These are phyloP conservation scores for Linnaemya tessellans DNA, from an alignment of 2,888 invertebrate species.

Conservation along the genomic window DNA sequence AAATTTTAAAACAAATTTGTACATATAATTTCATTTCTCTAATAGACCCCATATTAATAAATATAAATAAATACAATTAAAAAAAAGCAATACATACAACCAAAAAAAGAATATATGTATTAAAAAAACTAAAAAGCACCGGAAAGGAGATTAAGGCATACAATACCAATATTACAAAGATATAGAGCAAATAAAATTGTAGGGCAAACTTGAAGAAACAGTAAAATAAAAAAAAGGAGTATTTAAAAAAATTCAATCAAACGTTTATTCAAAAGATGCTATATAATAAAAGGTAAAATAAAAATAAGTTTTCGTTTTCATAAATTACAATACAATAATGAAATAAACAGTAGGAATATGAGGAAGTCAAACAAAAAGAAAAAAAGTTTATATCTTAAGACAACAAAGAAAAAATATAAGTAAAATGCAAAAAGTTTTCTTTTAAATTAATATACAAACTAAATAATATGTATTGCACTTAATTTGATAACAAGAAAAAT, in stretches of 20 bases:
- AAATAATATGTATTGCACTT: slow-evolving; percentile 49
- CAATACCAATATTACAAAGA: slow-evolving; percentile 26
- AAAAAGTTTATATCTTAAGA: slow-evolving; percentile 27
- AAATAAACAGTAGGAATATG: slow-evolving; percentile 45
- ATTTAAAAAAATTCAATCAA: slow-evolving; percentile 53
- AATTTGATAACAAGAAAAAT: slow-evolving; percentile 39
- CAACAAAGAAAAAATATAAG: slow-evolving; percentile 36
- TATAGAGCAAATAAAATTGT: slow-evolving; percentile 13
- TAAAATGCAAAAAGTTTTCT: slow-evolving; percentile 53
- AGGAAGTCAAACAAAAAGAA: slow-evolving; percentile 44
- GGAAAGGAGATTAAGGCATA: slow-evolving; percentile 77
- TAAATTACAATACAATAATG: slow-evolving; percentile 48
- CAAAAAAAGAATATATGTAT: neutral
- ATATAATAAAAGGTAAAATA: slow-evolving; percentile 32
- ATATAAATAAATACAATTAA: neutral
- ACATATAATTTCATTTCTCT: neutral
- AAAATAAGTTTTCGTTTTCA: slow-evolving; percentile 22
- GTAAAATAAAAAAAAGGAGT: slow-evolving; percentile 34
- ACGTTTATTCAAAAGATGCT: slow-evolving; percentile 67
- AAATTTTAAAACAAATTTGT: neutral
- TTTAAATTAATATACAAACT: slow-evolving; percentile 43
- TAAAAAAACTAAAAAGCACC: slow-evolving; percentile 73
- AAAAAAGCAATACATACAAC: neutral
- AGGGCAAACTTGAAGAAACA: slow-evolving; percentile 44
- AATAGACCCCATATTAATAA: neutral